A percentile compares a stretch with the other conserved stretches of the same genome.
Evolutionary conservation across 2,113 vertebrate genomes (phyloP).

Genomic region (Ochotona princeps): DNA sequence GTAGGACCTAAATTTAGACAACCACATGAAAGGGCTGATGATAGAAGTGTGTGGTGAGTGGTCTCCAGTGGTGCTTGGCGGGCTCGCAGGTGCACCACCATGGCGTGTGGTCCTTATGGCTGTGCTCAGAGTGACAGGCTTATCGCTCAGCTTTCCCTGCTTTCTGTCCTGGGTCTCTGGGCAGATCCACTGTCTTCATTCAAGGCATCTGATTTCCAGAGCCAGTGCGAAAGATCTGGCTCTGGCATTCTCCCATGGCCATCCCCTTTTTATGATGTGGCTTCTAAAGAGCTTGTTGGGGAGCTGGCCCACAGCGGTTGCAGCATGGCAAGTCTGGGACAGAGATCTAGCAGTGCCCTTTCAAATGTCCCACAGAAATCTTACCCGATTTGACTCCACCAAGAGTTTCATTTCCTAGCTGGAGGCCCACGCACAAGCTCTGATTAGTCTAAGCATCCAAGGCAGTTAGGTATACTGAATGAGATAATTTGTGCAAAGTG

Average conservation of each 20-base stretch:
- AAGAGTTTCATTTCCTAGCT: background rate
- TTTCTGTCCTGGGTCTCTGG: background rate
- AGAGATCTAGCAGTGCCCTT: background rate
- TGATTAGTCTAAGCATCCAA: background rate
- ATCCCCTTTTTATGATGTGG: background rate
- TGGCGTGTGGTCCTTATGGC: background rate
- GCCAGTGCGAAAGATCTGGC: background rate
- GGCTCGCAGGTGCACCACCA: background rate
- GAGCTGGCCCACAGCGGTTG: background rate
- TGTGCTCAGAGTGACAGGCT: background rate
- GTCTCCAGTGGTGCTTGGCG: background rate
- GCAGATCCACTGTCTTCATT: background rate
- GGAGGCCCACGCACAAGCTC: background rate
- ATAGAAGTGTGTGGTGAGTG: background rate
- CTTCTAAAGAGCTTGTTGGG: background rate
- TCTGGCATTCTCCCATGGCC: background rate
- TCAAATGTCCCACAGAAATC: background rate
- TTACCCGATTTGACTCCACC: background rate
- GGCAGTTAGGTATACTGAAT: background rate
- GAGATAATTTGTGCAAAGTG: background rate
- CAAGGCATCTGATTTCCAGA: background rate
- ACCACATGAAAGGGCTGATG: background rate
- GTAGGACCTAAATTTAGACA: background rate
- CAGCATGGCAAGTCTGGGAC: background rate
- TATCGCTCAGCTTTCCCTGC: background rate